Base-by-base conservation (phyloP, 2,888 invertebrate species). In the Ptychoptera albimana region DNA sequence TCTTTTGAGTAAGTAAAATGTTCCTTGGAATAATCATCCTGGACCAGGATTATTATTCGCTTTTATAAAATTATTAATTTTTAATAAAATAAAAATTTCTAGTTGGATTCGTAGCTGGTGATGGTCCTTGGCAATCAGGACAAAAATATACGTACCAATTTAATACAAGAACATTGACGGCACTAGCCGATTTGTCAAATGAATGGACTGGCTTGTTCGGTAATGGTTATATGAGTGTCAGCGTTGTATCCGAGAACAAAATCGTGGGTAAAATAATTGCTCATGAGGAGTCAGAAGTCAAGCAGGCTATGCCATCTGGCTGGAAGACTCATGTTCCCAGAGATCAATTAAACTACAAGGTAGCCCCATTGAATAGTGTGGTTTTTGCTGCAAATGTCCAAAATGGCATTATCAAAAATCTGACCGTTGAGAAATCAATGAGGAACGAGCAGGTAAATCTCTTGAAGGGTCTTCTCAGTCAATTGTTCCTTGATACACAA, bases 371-470 rank as follows among this genome's bases (percentile, higher is more conserved):
- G 45, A 72, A 77, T 42, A 81, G 82, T 35, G 68, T 75, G 37
- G 70, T 82, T 8, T 56, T 63, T 4, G 70, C 74, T 7, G 57
- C 83, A 37, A 61, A 23, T 23, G 23, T 23, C 7, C 23, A 7
- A 5, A 23, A 23, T 23, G 23, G 23, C 23, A 23, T 23, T 7
- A 5, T 23, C 7, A 23, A 23, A 23, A 23, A 23, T 23, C 7
- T 23, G 7, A 23, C 67, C 37, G 68, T 82, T 11, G 71, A 73
- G 39, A 60, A 70, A 29, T 54, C 68, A 1, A 54, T 75, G 2
- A 63, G 72, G 12, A 71, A 75, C 44, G 73, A 77, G 63, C 71
- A 81, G 53, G 73, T 79, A 48, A 83, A 83, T 60, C 64, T 82
- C 47, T 63, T 82, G 49, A 82, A 80, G 60, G 74, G 76, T 66